A percentile compares a stretch with the other conserved stretches of the same genome.
These are phyloP conservation scores for Mythimna ferrago DNA, from an alignment of 2,888 invertebrate species.

Conservation along the genomic window DNA sequence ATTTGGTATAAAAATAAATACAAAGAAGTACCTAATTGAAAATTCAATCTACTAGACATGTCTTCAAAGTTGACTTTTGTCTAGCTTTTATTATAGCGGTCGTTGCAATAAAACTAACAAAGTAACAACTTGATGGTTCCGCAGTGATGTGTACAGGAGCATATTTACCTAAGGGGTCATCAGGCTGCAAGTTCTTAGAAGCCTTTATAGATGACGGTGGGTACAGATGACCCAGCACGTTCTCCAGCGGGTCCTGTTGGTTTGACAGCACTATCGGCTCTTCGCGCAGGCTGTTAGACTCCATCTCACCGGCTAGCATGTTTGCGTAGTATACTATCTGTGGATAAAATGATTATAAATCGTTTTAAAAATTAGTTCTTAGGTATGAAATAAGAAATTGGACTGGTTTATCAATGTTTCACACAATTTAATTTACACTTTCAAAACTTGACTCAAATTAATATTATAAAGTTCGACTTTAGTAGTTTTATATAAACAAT, in stretches of 20 bases:
- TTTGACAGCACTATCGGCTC: slow-evolving; percentile 88
- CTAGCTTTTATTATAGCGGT: no score
- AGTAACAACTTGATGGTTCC: no score
- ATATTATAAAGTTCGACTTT: no score
- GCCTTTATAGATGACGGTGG: slow-evolving; percentile 82
- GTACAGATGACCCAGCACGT: slow-evolving; percentile 84
- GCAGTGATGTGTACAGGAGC: not conserved
- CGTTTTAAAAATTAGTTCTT: no score
- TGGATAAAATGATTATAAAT: slow-evolving; percentile 32
- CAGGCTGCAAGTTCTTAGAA: slow-evolving; percentile 83
- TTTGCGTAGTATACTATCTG: slow-evolving; percentile 97
- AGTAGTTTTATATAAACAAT: no score
- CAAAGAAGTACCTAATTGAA: no score
- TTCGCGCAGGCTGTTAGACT: slow-evolving; percentile 91
- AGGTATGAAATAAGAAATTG: no score
- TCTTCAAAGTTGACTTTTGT: not conserved
- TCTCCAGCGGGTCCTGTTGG: slow-evolving; percentile 87
- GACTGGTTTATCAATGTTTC: no score
- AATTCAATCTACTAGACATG: not conserved
- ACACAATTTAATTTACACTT: no score
- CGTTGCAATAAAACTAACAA: no score
- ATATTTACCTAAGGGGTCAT: slow-evolving; percentile 91
- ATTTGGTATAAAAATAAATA: no score
- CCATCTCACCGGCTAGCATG: slow-evolving; percentile 95
- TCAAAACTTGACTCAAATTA: no score